Base-by-base conservation (phyloP, 1,140 invertebrate genomes). In the Branchinecta lynchi region DNA sequence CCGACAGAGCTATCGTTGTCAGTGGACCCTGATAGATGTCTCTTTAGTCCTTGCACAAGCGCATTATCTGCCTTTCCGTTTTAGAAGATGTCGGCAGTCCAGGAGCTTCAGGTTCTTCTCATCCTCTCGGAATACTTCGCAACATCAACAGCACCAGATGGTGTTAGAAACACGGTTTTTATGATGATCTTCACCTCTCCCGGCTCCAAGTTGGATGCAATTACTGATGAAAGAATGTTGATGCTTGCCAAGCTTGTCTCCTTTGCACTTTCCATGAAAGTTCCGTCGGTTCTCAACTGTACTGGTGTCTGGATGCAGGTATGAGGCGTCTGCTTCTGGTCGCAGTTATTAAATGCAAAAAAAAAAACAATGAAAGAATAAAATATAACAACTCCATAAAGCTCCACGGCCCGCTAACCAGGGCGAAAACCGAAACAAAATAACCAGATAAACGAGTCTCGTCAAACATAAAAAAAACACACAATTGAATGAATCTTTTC, bases 231-330 rank as follows among this genome's bases (percentile, higher is more conserved):
- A 66, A 82, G 88, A 69, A 81, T 86, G 67, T 85, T 85, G 74
- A 80, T 89, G 69, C 77, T 92, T n/a, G 86, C 85, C 21, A 88
- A 88, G 77, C 79, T 90, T 21, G 87, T 90, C 0, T 90, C 89
- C 5, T 82, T 89, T 71, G 86, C 87, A 0, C 85, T 90, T 20
- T 86, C 87, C 0, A 87, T 85, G 0, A 86, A 86, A 44, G 87
- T 86, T 71, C 83, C 84, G 9, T 82, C 85, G 21, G 84, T 90
- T 3, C 76, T 92, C 15, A 83, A 85, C 68, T 87, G 87, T 0
- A 85, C 89, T 21, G 89, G 88, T 70, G 87, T 89, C n/a, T 89
- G 88, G 86, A 84, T 91, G 78, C 89, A 91, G 71, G 73, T 74
- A 70, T 43, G 46, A 74, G 77, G 32, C 32, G 1, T 5, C 32